Conservation (phyloP, 2,113 vertebrate genomes). For the Campylomormyrus numenius region DNA sequence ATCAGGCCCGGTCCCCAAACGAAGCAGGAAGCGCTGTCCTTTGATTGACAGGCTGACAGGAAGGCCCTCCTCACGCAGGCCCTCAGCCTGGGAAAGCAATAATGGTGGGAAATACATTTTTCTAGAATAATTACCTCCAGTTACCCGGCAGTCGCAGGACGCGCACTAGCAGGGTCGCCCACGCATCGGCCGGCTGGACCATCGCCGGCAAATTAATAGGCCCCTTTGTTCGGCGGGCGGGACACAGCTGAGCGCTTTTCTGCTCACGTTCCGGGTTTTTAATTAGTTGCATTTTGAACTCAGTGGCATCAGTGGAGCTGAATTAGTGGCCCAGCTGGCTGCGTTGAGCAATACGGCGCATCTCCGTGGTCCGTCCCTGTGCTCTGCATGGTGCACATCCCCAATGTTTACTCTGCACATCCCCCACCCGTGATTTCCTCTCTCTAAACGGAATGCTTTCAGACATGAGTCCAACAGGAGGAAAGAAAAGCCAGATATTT, state of each 20-base stretch:
- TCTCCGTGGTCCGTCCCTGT: background rate
- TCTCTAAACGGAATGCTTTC: slow-evolving; percentile 35
- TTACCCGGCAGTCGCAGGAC: background rate
- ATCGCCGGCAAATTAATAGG: background rate
- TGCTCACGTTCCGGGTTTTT: background rate
- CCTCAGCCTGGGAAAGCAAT: background rate
- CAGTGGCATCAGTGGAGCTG: slow-evolving; percentile 24
- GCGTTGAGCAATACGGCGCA: background rate
- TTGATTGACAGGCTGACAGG: slow-evolving; percentile 63
- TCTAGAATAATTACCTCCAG: background rate
- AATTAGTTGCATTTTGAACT: background rate
- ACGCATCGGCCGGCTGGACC: background rate
- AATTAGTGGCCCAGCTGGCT: slow-evolving; percentile 12
- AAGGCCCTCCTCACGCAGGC: slow-evolving; percentile 42
- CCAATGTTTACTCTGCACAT: slow-evolving; percentile 8
- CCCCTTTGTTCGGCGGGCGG: background rate
- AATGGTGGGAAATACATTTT: background rate
- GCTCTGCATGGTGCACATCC: background rate
- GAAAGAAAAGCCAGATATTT: slow-evolving; percentile 19
- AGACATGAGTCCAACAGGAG: slow-evolving; percentile 13
- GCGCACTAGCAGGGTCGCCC: background rate
- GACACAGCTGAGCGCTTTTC: no score
- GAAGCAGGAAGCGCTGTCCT: slow-evolving; percentile 53
- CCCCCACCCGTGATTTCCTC: background rate
- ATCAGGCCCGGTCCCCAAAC: slow-evolving; percentile 53